Evolutionary conservation across 37 sponge, comb jelly and placozoan genomes (phyloP), one percentile per base, ranked within the genome.

Genomic region (Ephydatia muelleri): DNA sequence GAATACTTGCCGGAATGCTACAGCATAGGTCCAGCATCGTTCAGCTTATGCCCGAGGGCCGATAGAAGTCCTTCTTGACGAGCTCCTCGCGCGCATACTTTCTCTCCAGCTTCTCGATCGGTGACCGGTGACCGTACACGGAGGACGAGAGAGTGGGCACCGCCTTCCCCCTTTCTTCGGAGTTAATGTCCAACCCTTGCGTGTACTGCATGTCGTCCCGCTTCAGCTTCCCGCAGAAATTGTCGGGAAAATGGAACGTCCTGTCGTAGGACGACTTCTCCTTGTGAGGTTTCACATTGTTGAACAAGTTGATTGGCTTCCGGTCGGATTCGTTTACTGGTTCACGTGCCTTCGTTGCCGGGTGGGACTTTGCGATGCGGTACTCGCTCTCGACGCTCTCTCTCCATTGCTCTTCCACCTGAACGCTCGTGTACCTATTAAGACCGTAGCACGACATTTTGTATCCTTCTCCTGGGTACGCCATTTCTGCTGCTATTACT

Each of bases 401-500:
- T 39, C 82, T 89, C 98, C 98, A 98, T 64, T 95, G 92, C 37
- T 94, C 91, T 34, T 93, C 94, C 30, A 31, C 35, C 69, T 98
- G 94, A 48, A 94, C 93, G 0, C 92, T 87, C 8, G 88, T 88
- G 88, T 94, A 98, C 13, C 75, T 88, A 80, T 98, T 95, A 8
- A 74, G 70, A 19, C 96, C 96, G 77, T 98, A 98, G 68, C 92
- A 90, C 38, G 96, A 92, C 98, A 98, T 98, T 67, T 85, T 84
- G 32, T 97, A 94, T 3, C 95, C 95, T 39, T 94, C 95, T 4
- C 95, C 97, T n/a, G 97, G 95, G 67, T 92, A 94, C 49, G 95
- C 91, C 93, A 96, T 96, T 25, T 1, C 57, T 30, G 3, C 5
- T 23, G 28, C 28, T 29, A 5, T 26, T 34, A 33, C 1, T 3